These are phyloP conservation scores for Tolmerus cingulatus DNA, from an alignment of 2,888 invertebrate species.

Conservation along the genomic window DNA sequence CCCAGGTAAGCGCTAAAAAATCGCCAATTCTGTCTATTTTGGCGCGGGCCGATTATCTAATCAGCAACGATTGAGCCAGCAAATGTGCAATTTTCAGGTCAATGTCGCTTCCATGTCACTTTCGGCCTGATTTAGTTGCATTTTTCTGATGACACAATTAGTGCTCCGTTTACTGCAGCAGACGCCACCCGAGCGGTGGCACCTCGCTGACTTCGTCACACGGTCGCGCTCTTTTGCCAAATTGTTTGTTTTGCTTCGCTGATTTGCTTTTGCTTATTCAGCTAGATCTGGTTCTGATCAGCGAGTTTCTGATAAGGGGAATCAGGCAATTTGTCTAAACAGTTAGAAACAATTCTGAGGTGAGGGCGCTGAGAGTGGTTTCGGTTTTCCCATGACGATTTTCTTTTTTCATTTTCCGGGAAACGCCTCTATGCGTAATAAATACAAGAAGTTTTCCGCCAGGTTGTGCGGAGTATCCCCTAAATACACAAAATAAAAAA, in stretches of 20 bases:
- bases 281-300: background rate
- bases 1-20: slow-evolving; percentile 68
- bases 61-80: background rate
- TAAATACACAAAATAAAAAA: too few species aligned
- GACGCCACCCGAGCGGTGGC: background rate
- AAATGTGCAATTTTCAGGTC: background rate
- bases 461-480: background rate
- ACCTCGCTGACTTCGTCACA: background rate
- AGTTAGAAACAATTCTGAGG: background rate
- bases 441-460: background rate
- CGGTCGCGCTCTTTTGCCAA: background rate
- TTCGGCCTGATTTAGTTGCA: background rate
- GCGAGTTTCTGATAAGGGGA: background rate
- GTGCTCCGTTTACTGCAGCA: background rate
- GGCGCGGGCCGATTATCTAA: background rate
- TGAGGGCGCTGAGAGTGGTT: background rate
- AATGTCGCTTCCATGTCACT: background rate
- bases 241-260: background rate
- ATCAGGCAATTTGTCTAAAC: background rate
- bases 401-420: background rate
- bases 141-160: background rate
- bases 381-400: background rate
- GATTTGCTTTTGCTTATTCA: background rate
- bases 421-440: background rate
- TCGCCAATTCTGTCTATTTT: background rate